A percentile compares a stretch with the other conserved stretches of the same genome.
These are phyloP conservation scores for Spinibarbus caldwelli DNA, from an alignment of 2,797 vertebrate species.

Conservation along the genomic window DNA sequence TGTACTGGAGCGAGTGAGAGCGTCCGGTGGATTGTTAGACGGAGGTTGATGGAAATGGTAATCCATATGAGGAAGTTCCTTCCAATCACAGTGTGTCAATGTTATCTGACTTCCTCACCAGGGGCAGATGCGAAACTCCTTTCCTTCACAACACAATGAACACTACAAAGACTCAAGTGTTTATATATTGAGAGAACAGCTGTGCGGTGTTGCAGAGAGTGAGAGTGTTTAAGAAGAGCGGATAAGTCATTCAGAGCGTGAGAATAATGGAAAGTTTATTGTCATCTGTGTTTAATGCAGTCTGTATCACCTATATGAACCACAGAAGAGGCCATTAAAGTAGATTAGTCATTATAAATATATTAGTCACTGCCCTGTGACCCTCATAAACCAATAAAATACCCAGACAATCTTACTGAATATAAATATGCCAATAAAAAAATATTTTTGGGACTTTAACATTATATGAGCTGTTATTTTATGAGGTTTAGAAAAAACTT, in stretches of 20 bases:
- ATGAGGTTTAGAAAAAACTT: not conserved
- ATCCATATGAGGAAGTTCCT: slow-evolving; percentile 47
- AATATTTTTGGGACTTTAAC: no score
- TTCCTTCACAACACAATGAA: slow-evolving; percentile 58
- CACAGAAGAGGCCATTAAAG: not conserved
- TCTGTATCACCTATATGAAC: slow-evolving; percentile 8
- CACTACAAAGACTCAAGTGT: not conserved
- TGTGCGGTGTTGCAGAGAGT: not conserved
- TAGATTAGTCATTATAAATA: not conserved
- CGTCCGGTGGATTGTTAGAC: not conserved
- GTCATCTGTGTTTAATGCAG: slow-evolving; percentile 2
- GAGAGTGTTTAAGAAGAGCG: slow-evolving; percentile 19
- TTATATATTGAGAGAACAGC: not conserved
- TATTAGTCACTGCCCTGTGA: not conserved
- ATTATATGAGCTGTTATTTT: not conserved
- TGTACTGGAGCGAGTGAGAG: not conserved
- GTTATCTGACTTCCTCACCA: slow-evolving; percentile 63
- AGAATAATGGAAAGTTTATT: slow-evolving; percentile 22
- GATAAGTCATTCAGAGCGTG: not conserved
- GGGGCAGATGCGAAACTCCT: slow-evolving; percentile 37
- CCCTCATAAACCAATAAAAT: not conserved
- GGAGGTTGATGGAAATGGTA: slow-evolving; percentile 22
- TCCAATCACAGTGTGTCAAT: slow-evolving; percentile 51
- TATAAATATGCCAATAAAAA: not conserved
- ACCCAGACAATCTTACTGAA: not conserved